Evolutionary conservation across 2,113 vertebrate genomes (phyloP), one percentile per base, ranked within the genome.

Genomic region (Protobothrops flavoviridis): DNA sequence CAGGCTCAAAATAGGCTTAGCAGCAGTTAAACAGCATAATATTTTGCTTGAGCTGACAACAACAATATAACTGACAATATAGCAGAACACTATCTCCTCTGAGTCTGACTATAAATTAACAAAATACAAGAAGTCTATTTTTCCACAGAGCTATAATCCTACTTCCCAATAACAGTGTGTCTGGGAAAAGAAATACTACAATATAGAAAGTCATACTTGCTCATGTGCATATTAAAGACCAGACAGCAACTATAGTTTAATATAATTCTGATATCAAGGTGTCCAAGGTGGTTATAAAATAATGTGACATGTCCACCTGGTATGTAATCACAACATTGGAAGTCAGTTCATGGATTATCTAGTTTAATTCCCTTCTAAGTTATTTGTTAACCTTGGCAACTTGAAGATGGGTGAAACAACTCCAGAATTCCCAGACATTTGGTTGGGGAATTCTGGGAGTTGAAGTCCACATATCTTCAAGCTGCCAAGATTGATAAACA

Each of bases 31-130:
- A 92, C 33, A 29, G 61, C 45, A 92, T 81, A 89, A 92, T 89
- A 92, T 88, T 92, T 74, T 92, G 91, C 50, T 43, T 74, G 50
- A 15, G 23, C n/a, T 88, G 91, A 88, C 91, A 74, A 88, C 85
- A 92, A 92, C 91, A 88, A 74, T 92, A 74, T 92, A 92, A 59
- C 50, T 92, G 87, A 45, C 61, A 89, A 48, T 89, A 89, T 81
- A 89, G 64, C 15, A 56, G 87, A 89, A 92, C 50, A 89, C 89
- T 89, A 1, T 45, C 52, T 89, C 87, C 64, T 92, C 69, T 88
- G 91, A 88, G 59, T 88, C 59, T 74, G 59, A 53, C 48, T 74
- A 74, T 92, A 92, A 69, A 92, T 92, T 92, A 88, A 88, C 87
- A 55, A 74, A 88, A 55, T 43, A 43, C 11, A 52, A 92, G 50